phyloP scores from a whole-genome alignment of 2,888 invertebrate genomes.

The Vannuccia rotundouncinata region DNA sequence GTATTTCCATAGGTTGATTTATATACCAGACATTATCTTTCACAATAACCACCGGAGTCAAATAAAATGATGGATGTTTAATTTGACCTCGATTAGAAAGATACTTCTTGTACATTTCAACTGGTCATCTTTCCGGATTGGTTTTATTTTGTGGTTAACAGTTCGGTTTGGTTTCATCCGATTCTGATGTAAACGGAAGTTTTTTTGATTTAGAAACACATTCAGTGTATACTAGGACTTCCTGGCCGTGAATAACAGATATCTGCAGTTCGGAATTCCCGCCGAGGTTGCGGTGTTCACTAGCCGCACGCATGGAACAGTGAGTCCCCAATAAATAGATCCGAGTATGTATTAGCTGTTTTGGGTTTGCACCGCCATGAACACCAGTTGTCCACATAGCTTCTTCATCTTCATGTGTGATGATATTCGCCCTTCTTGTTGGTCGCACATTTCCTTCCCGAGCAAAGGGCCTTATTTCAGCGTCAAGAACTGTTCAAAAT shows the following conservation, averaged over 20 bases:
- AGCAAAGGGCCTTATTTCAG: not conserved
- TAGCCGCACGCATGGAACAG: not conserved
- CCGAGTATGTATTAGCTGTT: not conserved
- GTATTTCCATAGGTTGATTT: constrained; percentile 1
- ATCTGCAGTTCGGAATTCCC: constrained; percentile 10
- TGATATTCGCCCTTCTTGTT: not conserved
- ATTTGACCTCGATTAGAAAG: not conserved
- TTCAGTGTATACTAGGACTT: not conserved
- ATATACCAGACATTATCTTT: not conserved
- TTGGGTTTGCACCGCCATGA: not conserved
- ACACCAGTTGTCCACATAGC: not conserved
- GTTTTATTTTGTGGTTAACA: not conserved
- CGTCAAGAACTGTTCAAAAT: not conserved
- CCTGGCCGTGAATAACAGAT: not conserved
- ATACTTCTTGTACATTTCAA: not conserved
- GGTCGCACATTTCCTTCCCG: not conserved
- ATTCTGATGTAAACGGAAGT: not conserved
- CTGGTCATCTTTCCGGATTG: not conserved
- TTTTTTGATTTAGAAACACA: not conserved
- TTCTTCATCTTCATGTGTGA: not conserved
- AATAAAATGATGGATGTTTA: not conserved
- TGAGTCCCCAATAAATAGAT: constrained; percentile 8
- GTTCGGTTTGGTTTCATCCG: not conserved
- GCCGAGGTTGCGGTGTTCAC: not conserved
- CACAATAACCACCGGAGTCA: not conserved